phyloP scores from a whole-genome alignment of 2,113 vertebrate species.

The Hemicordylus capensis region DNA sequence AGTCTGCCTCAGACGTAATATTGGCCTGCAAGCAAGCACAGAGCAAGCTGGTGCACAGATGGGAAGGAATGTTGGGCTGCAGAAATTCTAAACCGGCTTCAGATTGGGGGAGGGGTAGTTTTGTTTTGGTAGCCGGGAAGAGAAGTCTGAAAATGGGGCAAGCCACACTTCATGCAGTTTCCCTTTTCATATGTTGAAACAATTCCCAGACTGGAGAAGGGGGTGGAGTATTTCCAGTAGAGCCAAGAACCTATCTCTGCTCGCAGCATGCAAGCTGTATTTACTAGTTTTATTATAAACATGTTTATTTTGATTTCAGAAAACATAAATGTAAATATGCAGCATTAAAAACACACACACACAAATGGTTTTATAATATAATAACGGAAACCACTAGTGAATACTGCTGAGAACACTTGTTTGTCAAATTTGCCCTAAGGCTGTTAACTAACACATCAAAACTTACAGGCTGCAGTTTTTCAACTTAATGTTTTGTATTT shows the following conservation, averaged over 20 bases:
- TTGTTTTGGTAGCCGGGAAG: neutral
- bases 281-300: constrained; percentile 30
- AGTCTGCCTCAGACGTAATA: neutral
- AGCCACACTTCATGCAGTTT: neutral
- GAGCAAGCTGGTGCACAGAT: neutral
- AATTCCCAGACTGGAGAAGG: neutral
- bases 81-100: neutral
- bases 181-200: neutral
- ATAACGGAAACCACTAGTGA: constrained; percentile 35
- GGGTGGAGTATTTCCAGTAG: too few relatives aligned
- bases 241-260: neutral
- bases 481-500: constrained; percentile 43
- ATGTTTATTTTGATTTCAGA: neutral
- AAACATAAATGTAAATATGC: constrained; percentile 18
- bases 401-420: neutral
- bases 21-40: neutral
- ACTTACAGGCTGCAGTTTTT: constrained; percentile 7
- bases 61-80: neutral
- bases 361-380: constrained; percentile 4
- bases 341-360: constrained; percentile 35
- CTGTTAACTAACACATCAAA: constrained; percentile 18
- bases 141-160: too few relatives aligned
- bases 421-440: neutral
- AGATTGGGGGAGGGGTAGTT: neutral
- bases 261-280: neutral